Conservation (phyloP, 2,797 vertebrate species). For the Florisuga fusca region DNA sequence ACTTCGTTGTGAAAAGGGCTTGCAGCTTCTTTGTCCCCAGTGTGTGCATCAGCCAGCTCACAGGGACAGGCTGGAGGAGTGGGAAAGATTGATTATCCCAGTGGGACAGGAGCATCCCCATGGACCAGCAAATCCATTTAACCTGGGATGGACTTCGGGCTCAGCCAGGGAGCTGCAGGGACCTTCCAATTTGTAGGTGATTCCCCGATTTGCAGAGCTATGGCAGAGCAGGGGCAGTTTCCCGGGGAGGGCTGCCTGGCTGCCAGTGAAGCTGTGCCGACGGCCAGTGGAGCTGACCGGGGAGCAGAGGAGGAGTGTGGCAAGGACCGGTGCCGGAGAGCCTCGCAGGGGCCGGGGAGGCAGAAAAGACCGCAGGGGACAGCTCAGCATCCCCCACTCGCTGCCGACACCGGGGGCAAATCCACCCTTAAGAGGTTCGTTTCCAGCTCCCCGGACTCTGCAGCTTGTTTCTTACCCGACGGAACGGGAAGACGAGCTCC, state of each 20-base stretch:
- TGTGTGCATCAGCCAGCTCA: background rate
- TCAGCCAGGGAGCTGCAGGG: background rate
- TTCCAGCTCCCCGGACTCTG: background rate
- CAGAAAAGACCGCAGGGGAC: background rate
- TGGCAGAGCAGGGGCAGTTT: fast-evolving
- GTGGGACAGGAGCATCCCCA: fast-evolving
- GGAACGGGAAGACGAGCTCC: background rate
- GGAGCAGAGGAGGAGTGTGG: fast-evolving
- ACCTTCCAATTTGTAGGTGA: fast-evolving
- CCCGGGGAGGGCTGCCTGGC: background rate
- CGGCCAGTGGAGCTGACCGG: background rate
- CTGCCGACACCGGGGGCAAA: background rate
- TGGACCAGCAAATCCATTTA: background rate
- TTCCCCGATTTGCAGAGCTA: background rate
- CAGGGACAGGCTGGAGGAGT: background rate
- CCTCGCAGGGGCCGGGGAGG: background rate
- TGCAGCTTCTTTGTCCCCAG: background rate
- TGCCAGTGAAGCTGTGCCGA: background rate
- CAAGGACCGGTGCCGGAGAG: fast-evolving
- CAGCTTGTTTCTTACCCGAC: background rate
- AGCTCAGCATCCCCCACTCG: background rate
- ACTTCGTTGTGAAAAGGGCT: background rate
- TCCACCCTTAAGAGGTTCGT: fast-evolving
- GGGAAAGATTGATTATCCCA: background rate
- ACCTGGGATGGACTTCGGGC: background rate